These are phyloP conservation scores for Hydrolagus colliei DNA, from an alignment of 2,797 vertebrate genomes.

Conservation along the genomic window DNA sequence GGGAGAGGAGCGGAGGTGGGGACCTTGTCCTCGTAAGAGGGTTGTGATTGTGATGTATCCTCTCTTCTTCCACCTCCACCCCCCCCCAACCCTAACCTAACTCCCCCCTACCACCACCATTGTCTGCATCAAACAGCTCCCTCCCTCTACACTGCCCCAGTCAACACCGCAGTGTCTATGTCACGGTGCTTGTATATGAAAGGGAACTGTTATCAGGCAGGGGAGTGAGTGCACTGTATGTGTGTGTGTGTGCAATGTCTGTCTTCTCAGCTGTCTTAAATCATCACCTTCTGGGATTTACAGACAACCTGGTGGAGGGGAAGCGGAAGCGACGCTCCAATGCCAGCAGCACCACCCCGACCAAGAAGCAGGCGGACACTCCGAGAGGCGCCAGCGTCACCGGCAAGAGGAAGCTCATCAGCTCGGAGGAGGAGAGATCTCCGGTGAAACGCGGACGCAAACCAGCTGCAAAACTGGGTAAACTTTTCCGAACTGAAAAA, in stretches of 20 bases:
- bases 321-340: conserved; percentile 77
- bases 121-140: neutral
- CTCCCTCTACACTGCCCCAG: neutral
- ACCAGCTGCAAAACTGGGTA: conserved; percentile 68
- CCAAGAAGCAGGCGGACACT: conserved; percentile 62
- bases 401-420: conserved; percentile 76
- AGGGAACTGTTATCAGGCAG: too few species aligned
- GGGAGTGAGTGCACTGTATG: too few species aligned
- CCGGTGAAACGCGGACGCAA: conserved; percentile 84
- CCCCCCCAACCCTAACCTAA: neutral
- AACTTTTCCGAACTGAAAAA: too few species aligned
- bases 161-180: neutral
- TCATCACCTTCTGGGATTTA: conserved; percentile 9
- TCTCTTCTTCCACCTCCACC: neutral
- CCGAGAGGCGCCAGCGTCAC: conserved; percentile 59
- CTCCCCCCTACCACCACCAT: neutral
- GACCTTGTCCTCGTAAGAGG: neutral
- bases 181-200: too few species aligned
- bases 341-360: conserved; percentile 55
- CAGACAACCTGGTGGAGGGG: conserved; percentile 94
- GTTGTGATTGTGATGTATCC: too few species aligned
- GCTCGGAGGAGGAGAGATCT: conserved; percentile 62
- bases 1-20: neutral
- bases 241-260: neutral
- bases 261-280: neutral